Evolutionary conservation across 2,113 vertebrate genomes (phyloP).

Genomic region (human): GRCh38 chr16:66598001-66598500

Average conservation of each 20-base stretch:
- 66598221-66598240: not conserved
- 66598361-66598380: not conserved
- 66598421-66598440: not conserved
- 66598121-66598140: not conserved
- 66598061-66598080: no score
- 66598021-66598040: no score
- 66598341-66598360: not conserved
- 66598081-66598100: no score
- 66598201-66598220: not conserved
- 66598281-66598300: not conserved
- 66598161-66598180: not conserved
- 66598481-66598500: not conserved
- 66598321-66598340: no score
- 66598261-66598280: not conserved
- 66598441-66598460: not conserved
- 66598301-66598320: not conserved
- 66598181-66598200: not conserved
- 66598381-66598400: not conserved
- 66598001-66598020: no score
- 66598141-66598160: not conserved
- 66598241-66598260: not conserved
- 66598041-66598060: no score
- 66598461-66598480: not conserved
- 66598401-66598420: not conserved
- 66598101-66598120: not conserved